A percentile compares a stretch with the other conserved stretches of the same genome.
These are phyloP conservation scores for Abrostola triplasia DNA, from an alignment of 2,888 invertebrate genomes.

Conservation along the genomic window DNA sequence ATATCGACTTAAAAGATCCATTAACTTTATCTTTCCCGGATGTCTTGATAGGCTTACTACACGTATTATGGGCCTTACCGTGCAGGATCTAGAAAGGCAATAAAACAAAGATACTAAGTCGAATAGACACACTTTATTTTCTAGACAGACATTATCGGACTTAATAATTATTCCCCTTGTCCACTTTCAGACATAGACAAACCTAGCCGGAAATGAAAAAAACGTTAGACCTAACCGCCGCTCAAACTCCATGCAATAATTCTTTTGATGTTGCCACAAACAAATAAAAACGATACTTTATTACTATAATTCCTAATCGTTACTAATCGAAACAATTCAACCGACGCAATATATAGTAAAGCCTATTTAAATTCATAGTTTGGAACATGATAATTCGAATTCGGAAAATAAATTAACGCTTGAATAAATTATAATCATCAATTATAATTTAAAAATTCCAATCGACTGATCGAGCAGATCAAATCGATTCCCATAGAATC, in stretches of 20 bases:
- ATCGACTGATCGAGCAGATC: slow-evolving; percentile 31
- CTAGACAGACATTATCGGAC: background rate
- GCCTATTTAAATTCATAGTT: slow-evolving; percentile 33
- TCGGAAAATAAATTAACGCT: slow-evolving; percentile 39
- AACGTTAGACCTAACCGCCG: background rate
- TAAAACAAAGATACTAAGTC: no score
- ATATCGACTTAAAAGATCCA: no score
- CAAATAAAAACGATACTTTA: slow-evolving; percentile 48
- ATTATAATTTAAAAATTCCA: slow-evolving; percentile 49
- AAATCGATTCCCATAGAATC: slow-evolving; percentile 51
- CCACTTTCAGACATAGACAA: background rate
- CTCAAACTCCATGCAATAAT: slow-evolving; percentile 4
- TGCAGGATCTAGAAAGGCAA: no score
- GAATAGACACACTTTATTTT: slow-evolving; percentile 1
- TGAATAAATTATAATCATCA: slow-evolving; percentile 44
- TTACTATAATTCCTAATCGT: slow-evolving; percentile 34
- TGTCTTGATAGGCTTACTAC: no score
- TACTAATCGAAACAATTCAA: slow-evolving; percentile 41
- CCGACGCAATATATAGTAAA: slow-evolving; percentile 15
- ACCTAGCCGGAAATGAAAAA: background rate
- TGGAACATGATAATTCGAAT: slow-evolving; percentile 38
- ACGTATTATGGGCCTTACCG: background rate
- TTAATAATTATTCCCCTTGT: background rate
- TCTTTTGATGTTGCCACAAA: slow-evolving; percentile 25
- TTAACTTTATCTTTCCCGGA: no score